Evolutionary conservation across 2,888 invertebrate genomes (phyloP), one percentile per base, ranked within the genome.

Genomic region (Serrognathus titanus): DNA sequence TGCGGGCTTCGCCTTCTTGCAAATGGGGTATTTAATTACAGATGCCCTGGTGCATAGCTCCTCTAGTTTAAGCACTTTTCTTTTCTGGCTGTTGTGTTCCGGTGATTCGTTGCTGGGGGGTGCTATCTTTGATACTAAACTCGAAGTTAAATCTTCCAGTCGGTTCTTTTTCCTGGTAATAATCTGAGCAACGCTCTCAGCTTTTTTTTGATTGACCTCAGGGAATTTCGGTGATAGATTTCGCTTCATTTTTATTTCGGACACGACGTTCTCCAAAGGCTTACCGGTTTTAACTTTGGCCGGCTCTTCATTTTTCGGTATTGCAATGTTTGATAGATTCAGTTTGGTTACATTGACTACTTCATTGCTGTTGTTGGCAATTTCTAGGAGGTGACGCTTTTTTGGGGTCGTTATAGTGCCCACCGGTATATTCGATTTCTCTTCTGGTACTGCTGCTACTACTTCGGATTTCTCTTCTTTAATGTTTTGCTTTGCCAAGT

Each of bases 341-440:
- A 58, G 20, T 11, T 55, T 55, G 2, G 39, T 47, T 6, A n/a
- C n/a, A n/a, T n/a, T n/a, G n/a, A n/a, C n/a, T n/a, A 11, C 12
- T 8, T 43, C 51, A 3, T 45, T 36, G n/a, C 24, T 45, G 35
- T 58, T 71, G 65, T 79, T 80, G 40, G 84, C 83, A 20, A 83
- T 80, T 76, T 89, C 89, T 50, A 87, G 69, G 60, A 89, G 78
- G 69, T 89, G 89, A 0, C 89, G 80, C 69, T 90, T 90, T 68
- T 89, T 90, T 1, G 89, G 89, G 1, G 89, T 88, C 1, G 87
- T 86, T 16, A 79, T 74, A n/a, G 75, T 72, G n/a, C 71, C 48
- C 36, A 55, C 51, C 9, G 58, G 48, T 13, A 53, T 35, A 47
- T 60, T 60, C 40, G 63, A 31, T 49, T 61, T 70, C 50, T 70